phyloP scores from a whole-genome alignment of 2,888 invertebrate genomes.

The Tridacna gigas region DNA sequence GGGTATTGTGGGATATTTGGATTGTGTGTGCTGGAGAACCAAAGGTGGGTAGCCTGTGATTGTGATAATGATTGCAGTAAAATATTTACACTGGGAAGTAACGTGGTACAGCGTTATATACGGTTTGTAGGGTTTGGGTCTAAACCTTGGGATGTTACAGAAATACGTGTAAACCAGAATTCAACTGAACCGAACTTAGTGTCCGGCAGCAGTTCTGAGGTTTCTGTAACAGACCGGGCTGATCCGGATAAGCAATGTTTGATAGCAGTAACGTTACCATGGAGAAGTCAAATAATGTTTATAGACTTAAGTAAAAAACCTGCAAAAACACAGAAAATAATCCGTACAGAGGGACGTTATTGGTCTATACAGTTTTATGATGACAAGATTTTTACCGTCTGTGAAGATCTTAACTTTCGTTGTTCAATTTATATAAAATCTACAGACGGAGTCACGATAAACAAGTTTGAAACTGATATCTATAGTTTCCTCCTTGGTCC shows the following conservation, averaged over 20 bases:
- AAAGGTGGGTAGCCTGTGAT: slow-evolving; percentile 1
- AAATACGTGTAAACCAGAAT: not conserved
- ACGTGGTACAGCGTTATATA: not conserved
- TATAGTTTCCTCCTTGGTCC: not conserved
- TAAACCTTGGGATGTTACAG: not conserved
- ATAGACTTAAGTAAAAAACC: not conserved
- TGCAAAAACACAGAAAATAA: not conserved
- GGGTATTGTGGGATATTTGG: not conserved
- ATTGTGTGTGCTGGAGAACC: not conserved
- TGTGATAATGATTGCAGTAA: not conserved
- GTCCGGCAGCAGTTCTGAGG: not conserved
- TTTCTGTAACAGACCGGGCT: not conserved
- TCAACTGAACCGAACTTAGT: not conserved
- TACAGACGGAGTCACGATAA: not conserved
- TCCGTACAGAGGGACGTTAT: not conserved
- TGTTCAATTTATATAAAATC: not conserved
- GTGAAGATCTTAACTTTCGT: not conserved
- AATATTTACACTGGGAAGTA: not conserved
- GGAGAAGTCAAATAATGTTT: not conserved
- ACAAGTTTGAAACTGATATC: too few relatives aligned
- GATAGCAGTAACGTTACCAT: not conserved
- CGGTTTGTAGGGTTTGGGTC: not conserved
- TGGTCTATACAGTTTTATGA: not conserved
- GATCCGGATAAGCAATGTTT: not conserved
- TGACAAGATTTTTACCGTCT: not conserved